Percentiles rank a stretch among this genome's conserved stretches.
Conservation (phyloP, 2,888 invertebrate species). For the Steinernema scapterisci region DNA sequence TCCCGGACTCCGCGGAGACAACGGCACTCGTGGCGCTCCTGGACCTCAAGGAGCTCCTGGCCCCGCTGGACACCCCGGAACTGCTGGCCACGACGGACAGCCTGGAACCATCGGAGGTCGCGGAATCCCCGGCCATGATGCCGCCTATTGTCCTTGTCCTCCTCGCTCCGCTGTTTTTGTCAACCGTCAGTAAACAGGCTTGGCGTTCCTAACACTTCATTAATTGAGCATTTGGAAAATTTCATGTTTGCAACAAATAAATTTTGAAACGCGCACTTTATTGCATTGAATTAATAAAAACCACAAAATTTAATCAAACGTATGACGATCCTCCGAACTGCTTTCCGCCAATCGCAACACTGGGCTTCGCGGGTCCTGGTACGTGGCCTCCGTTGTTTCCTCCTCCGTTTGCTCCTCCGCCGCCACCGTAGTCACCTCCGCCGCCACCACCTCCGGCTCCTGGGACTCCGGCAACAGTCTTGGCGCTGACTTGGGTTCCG, state of each 20-base stretch:
- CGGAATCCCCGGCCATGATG: slow-evolving; percentile 49
- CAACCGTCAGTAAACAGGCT: slow-evolving; percentile 6
- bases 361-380: background rate
- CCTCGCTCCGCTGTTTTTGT: slow-evolving; percentile 34
- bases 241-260: too few relatives aligned
- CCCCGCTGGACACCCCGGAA: slow-evolving; percentile 55
- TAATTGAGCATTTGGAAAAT: too few relatives aligned
- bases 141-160: slow-evolving; percentile 38
- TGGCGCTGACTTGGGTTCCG: too few relatives aligned
- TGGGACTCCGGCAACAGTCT: too few relatives aligned
- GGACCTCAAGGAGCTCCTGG: slow-evolving; percentile 54
- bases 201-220: too few relatives aligned
- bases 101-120: slow-evolving; percentile 55
- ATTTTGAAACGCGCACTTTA: too few relatives aligned
- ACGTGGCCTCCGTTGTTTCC: too few relatives aligned
- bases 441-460: too few relatives aligned
- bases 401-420: too few relatives aligned
- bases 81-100: slow-evolving; percentile 50
- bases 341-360: background rate
- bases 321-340: background rate
- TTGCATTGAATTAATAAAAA: too few relatives aligned
- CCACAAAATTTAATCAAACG: background rate
- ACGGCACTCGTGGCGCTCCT: slow-evolving; percentile 36
- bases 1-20: slow-evolving; percentile 54
- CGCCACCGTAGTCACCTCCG: too few relatives aligned